Evolutionary conservation across 2,888 invertebrate species (phyloP), one percentile per base, ranked within the genome.

Genomic region (Noctua fimbriata): DNA sequence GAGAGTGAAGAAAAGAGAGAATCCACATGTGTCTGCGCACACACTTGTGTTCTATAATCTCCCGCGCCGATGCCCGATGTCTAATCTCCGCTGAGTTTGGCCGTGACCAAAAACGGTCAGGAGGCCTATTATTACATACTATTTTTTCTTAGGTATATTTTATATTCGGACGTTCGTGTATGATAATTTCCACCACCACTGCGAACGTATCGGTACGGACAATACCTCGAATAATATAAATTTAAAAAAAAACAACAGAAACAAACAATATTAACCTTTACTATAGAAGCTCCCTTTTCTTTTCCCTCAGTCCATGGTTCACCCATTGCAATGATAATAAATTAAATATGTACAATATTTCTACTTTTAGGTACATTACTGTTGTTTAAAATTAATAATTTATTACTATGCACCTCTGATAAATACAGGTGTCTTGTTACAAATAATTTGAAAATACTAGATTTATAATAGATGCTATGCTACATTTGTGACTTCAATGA

Each of bases 401-500:
- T 44, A 79, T 49, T 36, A 36, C 18, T 65, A 47, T 32, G 36
- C 21, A 36, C 55, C 52, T 21, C 21, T 36, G 14, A 81, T 24
- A 60, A 49, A 81, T 21, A 69, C 28, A 55, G 36, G 21, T 28
- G 52, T 60, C 10, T 60, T 49, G 21, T 49, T 36, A 76, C 63
- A 49, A 52, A 69, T 67, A 83, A 65, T 58, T 69, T 74, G 55
- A 73, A 67, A 47, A 63, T 55, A 85, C 78, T 81, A 85, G 70
- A 69, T 74, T 74, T 36, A 21, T 16, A 14, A 16, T 18, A 21
- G 4, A 7, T 63, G 12, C 78, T 86, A 7, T 63, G 12, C 78
- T 86, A 96, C 92, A 96, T 93, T 92, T 95, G 94, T 76, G 93
- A 90, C 85, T 95, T 94, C 76, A 97, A 89, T 6, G 97, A 95